Evolutionary conservation across 2,797 vertebrate species (phyloP), one percentile per base, ranked within the genome.

Genomic region (Danio aesculapii): DNA sequence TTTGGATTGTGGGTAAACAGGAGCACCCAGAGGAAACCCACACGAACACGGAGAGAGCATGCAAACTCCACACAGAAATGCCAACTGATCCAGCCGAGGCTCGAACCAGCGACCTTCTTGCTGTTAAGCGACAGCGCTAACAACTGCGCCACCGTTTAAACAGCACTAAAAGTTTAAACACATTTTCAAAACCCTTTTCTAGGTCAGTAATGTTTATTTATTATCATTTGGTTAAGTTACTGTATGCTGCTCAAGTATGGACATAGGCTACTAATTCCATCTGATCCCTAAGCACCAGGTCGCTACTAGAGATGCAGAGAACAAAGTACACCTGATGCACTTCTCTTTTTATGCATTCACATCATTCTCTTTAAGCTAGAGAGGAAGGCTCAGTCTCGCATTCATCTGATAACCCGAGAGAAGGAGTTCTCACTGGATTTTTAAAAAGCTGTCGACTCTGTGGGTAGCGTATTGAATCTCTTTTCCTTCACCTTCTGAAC

Each of bases 401-500:
- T 77, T 84, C 74, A 77, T 44, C 53, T 73, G 68, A 72, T 84
- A 77, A 81, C 59, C 67, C 13, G 1, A 53, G 73, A 66, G 68
- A 7, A 58, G 69, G 12, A 52, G 63, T 52, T 75, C 64, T 55
- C 57, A 21, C 82, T 69, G 72, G 64, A 70, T 81, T 84, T 81
- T 72, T 59, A 66, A 58, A 64, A 52, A 58, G 21, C 71, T 11
- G 52, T 81, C 8, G 44, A 58, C 77, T 72, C 52, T 17, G 59
- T 72, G 82, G 78, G 66, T 71, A 75, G 82, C 58, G 62, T 77
- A 81, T 50, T 59, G 82, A 76, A 80, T 70, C 49, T 74, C 72
- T 79, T 61, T 79, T 71, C 71, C 72, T 81, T 77, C 67, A 79
- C 77, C 67, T 72, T 76, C 59, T 72, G 67, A 81, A 84, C 82